A percentile compares a stretch with the other conserved stretches of the same genome.
phyloP scores from a whole-genome alignment of 1,140 invertebrate species.

The Drosophila punjabiensis region DNA sequence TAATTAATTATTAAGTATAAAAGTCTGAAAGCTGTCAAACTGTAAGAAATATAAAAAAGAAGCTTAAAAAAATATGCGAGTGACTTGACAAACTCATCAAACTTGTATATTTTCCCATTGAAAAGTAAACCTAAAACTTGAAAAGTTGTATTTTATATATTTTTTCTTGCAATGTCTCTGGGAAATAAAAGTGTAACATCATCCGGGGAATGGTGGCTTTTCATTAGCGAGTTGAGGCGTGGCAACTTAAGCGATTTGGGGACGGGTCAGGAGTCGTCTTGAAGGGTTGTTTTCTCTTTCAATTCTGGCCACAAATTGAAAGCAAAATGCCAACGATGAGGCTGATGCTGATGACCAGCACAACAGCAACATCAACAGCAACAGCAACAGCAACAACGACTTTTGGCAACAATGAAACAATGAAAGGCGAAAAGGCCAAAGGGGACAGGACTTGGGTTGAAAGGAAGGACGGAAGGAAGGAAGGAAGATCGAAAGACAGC shows the following conservation, averaged over 20 bases:
- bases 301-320: slow-evolving; percentile 68
- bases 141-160: not conserved
- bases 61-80: not conserved
- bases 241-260: slow-evolving; percentile 42
- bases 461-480: slow-evolving; percentile 28
- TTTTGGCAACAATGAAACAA: slow-evolving; percentile 74
- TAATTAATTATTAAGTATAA: not conserved
- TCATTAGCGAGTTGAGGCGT: slow-evolving; percentile 57
- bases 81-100: not conserved
- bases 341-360: slow-evolving; percentile 55
- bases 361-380: slow-evolving; percentile 27
- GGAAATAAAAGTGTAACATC: slow-evolving; percentile 17
- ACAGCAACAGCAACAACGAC: slow-evolving; percentile 31
- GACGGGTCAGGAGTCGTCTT: slow-evolving; percentile 16
- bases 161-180: not conserved
- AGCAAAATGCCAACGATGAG: slow-evolving; percentile 60
- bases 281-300: slow-evolving; percentile 49
- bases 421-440: slow-evolving; percentile 26
- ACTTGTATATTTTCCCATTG: not conserved
- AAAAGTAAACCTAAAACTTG: not conserved
- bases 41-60: not conserved
- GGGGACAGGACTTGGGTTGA: not conserved
- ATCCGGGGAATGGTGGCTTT: slow-evolving; percentile 34
- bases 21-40: not conserved
- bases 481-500: slow-evolving; percentile 68